Base-by-base conservation (phyloP, 2,797 vertebrate species). In the Poecilia gillii region DNA sequence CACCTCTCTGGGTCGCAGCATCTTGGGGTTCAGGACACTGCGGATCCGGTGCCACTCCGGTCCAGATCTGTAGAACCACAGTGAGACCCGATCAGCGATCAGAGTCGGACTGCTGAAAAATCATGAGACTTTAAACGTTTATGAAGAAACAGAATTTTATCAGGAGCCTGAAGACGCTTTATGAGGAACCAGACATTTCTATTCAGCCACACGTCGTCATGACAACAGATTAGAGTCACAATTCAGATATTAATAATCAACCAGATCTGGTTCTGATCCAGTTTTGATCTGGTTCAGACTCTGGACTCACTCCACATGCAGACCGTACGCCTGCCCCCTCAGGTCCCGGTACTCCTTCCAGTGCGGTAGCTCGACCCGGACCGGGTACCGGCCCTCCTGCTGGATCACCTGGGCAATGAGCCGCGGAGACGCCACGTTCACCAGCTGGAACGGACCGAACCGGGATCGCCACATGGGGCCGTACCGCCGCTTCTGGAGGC, bases 261-360 rank as follows among this genome's bases (percentile, higher is more conserved):
- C 41, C 41, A 43, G 41, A 43, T 43, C 41, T 43, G 12, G 45
- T 46, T 43, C 41, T 43, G 41, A 46, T 46, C 45, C 3, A 12
- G 45, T 43, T 43, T 7, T 43, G 41, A 46, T 46, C 45, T 3
- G 12, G 45, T 47, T 47, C 46, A 46, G 16, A 64, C 13, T 70
- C 5, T 43, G 6, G 59, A 87, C 95, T 95, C 82, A 96, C 96
- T 90, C 88, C 18, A 96, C 93, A 33, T 96, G 96, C 71, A 96
- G 90, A 2, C 96, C 96, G 3, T 96, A 96, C 7, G 94, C 95
- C 57, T 95, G 95, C 2, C 95, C 94, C 28, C 96, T 88, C 85
- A 96, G 74, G 33, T 96, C 95, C 13, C 90, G 72, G 92, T 96
- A 96, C 81, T 96, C 95, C 85, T 91, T 95, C 96, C 96, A 96